Conservation (phyloP, 2,888 invertebrate genomes). For the Tortricodes alternella region DNA sequence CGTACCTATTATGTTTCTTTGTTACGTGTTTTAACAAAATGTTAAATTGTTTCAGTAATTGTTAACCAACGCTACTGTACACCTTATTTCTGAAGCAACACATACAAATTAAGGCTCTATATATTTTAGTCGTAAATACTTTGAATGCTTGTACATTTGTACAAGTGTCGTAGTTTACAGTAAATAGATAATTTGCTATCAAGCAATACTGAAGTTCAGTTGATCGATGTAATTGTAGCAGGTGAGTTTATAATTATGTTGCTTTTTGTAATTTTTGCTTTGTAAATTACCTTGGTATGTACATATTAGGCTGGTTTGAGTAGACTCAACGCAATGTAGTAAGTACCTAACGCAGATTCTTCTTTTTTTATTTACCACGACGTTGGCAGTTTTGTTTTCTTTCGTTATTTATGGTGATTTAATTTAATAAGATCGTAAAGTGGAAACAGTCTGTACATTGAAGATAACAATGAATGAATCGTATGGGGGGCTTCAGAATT, state of each 20-base stretch:
- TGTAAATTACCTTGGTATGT: not conserved
- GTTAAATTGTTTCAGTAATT: constrained; percentile 6
- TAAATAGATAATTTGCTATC: not conserved
- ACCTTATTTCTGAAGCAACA: not conserved
- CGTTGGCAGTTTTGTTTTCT: no score
- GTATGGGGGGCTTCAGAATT: no score
- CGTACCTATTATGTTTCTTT: no score
- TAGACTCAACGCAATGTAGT: no score
- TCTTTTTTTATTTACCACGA: no score
- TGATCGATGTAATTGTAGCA: not conserved
- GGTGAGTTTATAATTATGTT: not conserved
- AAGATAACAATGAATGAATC: no score
- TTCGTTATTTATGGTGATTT: no score
- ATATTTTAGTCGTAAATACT: not conserved
- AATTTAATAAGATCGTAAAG: no score
- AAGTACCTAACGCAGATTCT: no score
- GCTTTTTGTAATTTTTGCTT: no score
- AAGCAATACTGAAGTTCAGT: constrained; percentile 1
- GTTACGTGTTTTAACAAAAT: not conserved
- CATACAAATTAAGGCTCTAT: not conserved
- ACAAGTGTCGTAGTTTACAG: constrained; percentile 10
- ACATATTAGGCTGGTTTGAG: no score
- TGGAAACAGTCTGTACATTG: no score
- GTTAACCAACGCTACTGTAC: not conserved
- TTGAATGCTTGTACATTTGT: not conserved